Conservation (phyloP, 53 echinoderm and acorn worm genomes). For the Astropecten irregularis region DNA sequence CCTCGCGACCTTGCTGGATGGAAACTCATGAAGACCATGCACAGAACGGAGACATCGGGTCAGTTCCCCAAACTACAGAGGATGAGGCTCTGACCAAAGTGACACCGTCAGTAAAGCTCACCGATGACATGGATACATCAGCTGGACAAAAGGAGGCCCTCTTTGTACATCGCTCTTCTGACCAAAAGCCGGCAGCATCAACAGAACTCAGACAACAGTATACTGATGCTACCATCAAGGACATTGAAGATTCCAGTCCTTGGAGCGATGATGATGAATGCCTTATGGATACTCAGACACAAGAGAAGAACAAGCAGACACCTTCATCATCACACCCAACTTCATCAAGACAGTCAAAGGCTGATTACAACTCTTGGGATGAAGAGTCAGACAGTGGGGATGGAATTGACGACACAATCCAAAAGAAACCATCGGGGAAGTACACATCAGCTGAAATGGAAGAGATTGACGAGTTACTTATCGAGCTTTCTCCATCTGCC, state of each 20-base stretch:
- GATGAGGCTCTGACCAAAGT: background rate
- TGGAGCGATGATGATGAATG: background rate
- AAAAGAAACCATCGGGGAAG: background rate
- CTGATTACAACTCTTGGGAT: conserved; percentile 31
- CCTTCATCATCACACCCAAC: no score
- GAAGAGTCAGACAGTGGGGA: background rate
- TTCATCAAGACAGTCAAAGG: background rate
- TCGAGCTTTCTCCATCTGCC: conserved; percentile 5
- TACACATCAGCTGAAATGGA: background rate
- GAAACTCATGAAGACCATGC: background rate
- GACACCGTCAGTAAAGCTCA: no score
- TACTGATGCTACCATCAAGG: background rate
- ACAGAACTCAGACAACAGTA: background rate
- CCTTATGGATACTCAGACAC: no score
- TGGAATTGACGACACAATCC: background rate
- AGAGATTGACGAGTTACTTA: conserved; percentile 11
- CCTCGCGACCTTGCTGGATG: background rate
- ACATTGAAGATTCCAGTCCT: background rate
- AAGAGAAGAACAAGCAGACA: background rate
- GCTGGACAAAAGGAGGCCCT: no score
- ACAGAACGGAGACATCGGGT: background rate
- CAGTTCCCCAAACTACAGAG: background rate
- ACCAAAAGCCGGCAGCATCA: background rate
- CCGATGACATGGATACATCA: no score
- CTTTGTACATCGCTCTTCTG: no score